Evolutionary conservation across 2,888 invertebrate species (phyloP).

Genomic region (Xestia ashworthii): DNA sequence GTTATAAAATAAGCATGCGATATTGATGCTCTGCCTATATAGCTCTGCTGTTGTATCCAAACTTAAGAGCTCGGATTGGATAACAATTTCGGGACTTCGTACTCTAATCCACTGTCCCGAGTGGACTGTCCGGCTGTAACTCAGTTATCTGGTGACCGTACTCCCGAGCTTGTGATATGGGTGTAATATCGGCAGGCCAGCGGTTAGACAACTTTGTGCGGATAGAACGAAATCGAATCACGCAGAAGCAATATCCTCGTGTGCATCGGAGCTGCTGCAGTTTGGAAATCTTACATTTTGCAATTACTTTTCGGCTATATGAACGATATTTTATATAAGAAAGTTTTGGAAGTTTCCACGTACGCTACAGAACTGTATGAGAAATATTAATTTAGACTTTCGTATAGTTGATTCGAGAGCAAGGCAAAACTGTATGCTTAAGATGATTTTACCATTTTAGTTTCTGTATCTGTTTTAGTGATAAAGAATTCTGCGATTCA

Average conservation of each 20-base stretch:
- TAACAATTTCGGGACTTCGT: slow-evolving; percentile 7
- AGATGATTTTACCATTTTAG: not conserved
- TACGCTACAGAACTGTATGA: not conserved
- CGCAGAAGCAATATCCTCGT: slow-evolving; percentile 56
- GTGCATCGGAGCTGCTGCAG: slow-evolving; percentile 49
- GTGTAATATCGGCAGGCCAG: slow-evolving; percentile 57
- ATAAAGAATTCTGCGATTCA: not conserved
- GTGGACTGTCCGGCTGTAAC: slow-evolving; percentile 45
- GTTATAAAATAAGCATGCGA: slow-evolving; percentile 17
- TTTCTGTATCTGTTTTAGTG: not conserved
- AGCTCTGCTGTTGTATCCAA: not conserved
- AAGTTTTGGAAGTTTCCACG: not conserved
- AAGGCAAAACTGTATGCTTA: not conserved
- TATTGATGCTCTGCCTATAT: slow-evolving; percentile 7
- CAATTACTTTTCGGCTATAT: slow-evolving; percentile 17
- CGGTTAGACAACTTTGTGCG: slow-evolving; percentile 59
- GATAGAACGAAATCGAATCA: slow-evolving; percentile 59
- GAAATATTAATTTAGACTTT: not conserved
- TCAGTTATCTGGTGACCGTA: slow-evolving; percentile 52
- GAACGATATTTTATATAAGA: slow-evolving; percentile 2
- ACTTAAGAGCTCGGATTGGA: slow-evolving; percentile 9
- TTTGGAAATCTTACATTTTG: slow-evolving; percentile 40
- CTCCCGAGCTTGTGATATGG: slow-evolving; percentile 51
- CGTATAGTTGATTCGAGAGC: not conserved
- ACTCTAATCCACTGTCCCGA: not conserved